Conservation (phyloP, 2,888 invertebrate species). For the Clunio marinus region DNA sequence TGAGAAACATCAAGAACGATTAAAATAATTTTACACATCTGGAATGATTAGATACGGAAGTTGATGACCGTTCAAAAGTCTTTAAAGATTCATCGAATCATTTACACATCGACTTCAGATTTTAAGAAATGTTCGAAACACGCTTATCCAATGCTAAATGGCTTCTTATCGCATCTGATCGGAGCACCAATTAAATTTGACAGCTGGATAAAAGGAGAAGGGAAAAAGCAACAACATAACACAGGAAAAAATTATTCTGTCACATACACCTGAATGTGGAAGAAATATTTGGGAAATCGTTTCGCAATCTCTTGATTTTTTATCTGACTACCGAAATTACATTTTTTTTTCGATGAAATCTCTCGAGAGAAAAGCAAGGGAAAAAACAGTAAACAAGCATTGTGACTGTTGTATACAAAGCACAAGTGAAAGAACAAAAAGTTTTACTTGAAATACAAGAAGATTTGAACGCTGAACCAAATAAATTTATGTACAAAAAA, state of each 20-base stretch:
- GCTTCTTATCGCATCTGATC: constrained; percentile 39
- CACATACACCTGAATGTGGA: constrained; percentile 30
- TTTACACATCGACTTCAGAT: neutral
- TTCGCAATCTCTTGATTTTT: neutral
- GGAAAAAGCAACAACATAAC: constrained; percentile 4
- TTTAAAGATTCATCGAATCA: too few species aligned
- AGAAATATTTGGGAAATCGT: constrained; percentile 4
- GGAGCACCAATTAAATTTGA: constrained; percentile 41
- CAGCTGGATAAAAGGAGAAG: constrained; percentile 39
- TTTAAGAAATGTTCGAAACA: constrained; percentile 25
- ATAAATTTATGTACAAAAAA: constrained; percentile 4
- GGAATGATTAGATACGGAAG: too few species aligned
- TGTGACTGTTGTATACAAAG: neutral
- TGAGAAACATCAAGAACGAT: too few species aligned
- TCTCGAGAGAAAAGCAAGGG: neutral
- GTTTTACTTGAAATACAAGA: neutral
- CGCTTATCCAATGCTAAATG: constrained; percentile 32
- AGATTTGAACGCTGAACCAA: neutral
- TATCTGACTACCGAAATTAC: constrained; percentile 9
- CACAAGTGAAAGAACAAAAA: neutral
- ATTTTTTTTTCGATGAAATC: neutral
- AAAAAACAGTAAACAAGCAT: neutral
- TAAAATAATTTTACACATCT: too few species aligned
- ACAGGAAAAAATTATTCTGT: constrained; percentile 37
- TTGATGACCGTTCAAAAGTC: too few species aligned